Conservation (phyloP, 2,888 invertebrate species). For the Drosophila parthenogenetica region DNA sequence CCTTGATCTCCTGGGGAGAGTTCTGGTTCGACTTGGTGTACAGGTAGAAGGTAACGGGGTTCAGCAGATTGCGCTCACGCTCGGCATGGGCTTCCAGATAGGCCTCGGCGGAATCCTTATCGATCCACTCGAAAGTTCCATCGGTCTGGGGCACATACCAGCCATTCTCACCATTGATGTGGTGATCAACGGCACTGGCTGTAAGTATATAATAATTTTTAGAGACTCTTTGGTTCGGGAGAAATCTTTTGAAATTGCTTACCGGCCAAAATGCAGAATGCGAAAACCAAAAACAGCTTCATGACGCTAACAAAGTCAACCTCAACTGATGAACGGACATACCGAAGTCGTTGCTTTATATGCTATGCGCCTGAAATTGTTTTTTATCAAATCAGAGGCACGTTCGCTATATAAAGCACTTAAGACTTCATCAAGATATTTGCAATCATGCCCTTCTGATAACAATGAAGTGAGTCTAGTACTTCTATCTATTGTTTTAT, state of each 20-base stretch:
- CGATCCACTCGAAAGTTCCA: conserved; percentile 70
- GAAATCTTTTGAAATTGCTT: conserved; percentile 86
- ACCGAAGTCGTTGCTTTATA: conserved; percentile 33
- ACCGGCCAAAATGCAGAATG: conserved; percentile 86
- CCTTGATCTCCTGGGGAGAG: conserved; percentile 61
- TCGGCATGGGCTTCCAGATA: conserved; percentile 59
- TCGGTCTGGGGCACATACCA: conserved; percentile 73
- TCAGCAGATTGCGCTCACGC: conserved; percentile 50
- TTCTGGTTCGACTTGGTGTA: conserved; percentile 72
- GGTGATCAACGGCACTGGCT: conserved; percentile 60
- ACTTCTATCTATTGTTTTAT: conserved; percentile 11
- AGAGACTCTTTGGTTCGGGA: conserved; percentile 75
- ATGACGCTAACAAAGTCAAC: conserved; percentile 81
- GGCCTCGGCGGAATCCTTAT: conserved; percentile 57
- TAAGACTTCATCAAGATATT: conserved; percentile 42
- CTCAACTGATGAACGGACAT: conserved; percentile 45
- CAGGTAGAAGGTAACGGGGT: conserved; percentile 75
- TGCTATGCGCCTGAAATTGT: neutral
- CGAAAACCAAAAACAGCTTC: conserved; percentile 87
- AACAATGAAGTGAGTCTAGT: conserved; percentile 4
- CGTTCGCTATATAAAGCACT: conserved; percentile 38
- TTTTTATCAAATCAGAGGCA: conserved; percentile 38
- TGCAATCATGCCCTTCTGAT: conserved; percentile 33
- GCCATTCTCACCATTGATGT: conserved; percentile 72
- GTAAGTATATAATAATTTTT: conserved; percentile 16